Evolutionary conservation across 1,140 invertebrate genomes (phyloP).

Genomic region (Drosophila asahinai): DNA sequence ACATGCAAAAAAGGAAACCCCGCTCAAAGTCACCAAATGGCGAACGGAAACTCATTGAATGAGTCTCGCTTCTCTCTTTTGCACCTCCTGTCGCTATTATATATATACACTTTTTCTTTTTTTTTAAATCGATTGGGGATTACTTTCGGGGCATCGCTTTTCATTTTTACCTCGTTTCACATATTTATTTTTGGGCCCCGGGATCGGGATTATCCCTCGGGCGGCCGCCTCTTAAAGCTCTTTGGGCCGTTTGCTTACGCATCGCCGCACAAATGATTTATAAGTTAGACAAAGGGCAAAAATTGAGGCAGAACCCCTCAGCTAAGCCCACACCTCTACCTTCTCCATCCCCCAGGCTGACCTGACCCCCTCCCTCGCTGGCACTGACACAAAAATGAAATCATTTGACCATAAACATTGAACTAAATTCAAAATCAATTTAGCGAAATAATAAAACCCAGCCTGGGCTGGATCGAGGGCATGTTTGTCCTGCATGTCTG

Average conservation of each 20-base stretch:
- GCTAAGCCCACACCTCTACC: not conserved
- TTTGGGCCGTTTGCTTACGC: conserved; percentile 62
- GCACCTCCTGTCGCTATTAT: conserved; percentile 42
- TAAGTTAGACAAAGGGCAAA: conserved; percentile 75
- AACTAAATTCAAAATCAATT: conserved; percentile 84
- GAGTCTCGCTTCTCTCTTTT: conserved; percentile 69
- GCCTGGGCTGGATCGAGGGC: conserved; percentile 47
- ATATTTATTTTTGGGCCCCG: conserved; percentile 72
- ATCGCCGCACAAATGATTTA: conserved; percentile 80
- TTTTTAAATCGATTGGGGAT: conserved; percentile 80
- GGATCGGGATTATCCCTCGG: conserved; percentile 56
- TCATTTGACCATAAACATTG: conserved; percentile 83
- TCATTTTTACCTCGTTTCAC: conserved; percentile 78
- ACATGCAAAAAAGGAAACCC: conserved; percentile 55
- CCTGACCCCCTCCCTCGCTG: not conserved
- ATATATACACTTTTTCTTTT: conserved; percentile 25
- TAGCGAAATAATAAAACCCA: conserved; percentile 78
- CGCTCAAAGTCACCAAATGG: conserved; percentile 73
- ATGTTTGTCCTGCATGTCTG: conserved; percentile 23
- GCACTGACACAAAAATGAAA: conserved; percentile 78
- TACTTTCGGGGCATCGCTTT: conserved; percentile 72
- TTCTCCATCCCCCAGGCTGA: not conserved
- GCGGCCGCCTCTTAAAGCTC: conserved; percentile 35
- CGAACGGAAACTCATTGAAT: conserved; percentile 72
- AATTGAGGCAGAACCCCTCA: conserved; percentile 52